phyloP scores from a whole-genome alignment of 2,888 invertebrate species.

The Diplazon laetatorius region DNA sequence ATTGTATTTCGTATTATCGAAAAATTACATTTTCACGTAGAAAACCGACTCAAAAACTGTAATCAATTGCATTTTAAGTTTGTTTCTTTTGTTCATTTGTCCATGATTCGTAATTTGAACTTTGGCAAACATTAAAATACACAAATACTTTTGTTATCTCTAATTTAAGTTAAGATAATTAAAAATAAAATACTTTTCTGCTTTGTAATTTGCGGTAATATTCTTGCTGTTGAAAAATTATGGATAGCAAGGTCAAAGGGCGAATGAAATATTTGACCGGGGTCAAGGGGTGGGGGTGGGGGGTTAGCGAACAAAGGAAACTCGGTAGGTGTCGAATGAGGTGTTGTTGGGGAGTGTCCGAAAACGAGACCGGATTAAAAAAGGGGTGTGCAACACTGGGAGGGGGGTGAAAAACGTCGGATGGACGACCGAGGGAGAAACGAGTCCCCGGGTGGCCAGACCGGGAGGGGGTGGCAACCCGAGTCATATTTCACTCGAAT shows the following conservation, averaged over 20 bases:
- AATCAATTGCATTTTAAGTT: no score
- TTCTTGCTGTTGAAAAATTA: no score
- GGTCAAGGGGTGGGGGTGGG: not conserved
- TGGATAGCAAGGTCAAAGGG: not conserved
- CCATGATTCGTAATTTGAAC: no score
- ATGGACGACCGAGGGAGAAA: slow-evolving; percentile 2
- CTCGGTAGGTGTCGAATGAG: slow-evolving; percentile 14
- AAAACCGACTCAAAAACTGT: no score
- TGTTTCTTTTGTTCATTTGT: no score
- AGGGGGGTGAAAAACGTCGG: not conserved
- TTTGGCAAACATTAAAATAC: no score
- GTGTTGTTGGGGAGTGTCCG: slow-evolving; percentile 1
- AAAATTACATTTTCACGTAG: no score
- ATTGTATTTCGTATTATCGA: no score
- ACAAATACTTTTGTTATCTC: no score
- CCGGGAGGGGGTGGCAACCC: slow-evolving; percentile 58
- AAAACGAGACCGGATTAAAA: not conserved
- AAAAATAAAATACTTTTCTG: no score
- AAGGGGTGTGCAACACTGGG: slow-evolving; percentile 2
- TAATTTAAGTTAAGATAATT: no score
- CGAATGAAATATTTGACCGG: not conserved
- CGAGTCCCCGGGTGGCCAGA: slow-evolving; percentile 60
- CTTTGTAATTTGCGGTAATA: no score
- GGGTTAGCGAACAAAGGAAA: slow-evolving; percentile 1
- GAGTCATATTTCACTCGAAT: slow-evolving; percentile 71